Base-by-base conservation (phyloP, 2,888 invertebrate species). In the Aradus depressus region DNA sequence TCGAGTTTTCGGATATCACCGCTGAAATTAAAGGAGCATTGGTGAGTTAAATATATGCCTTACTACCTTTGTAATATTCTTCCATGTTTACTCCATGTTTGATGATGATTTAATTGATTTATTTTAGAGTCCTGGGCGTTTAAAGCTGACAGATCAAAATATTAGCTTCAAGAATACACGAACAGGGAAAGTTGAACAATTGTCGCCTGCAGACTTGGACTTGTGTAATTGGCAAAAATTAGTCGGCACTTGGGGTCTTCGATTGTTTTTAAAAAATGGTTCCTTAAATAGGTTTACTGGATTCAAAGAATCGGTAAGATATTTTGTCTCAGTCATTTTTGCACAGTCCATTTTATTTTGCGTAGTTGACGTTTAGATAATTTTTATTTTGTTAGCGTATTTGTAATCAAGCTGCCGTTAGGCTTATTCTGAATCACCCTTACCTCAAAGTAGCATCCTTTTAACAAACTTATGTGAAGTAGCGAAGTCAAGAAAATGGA, bases 151-250 rank as follows among this genome's bases (percentile, higher is more conserved):
- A 1, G 91, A 92, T 58, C 84, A 87, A 64, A 80, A 79, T 61
- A 82, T 97, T 28, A 76, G 87, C 42, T 98, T 95, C 67, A 96
- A 96, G 68, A 96, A 95, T 68, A 84, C 78, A 58, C 93, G 91
- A 70, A 97, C 96, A 1, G 97, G 97, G 2, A 95, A 93, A 70
- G 88, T 95, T 1, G 95, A 95, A 65, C 89, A 91, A 65, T 81
- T 96, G 58, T 73, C 78, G 28, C 75, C 83, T 0, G 72, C 76
- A 42, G 96, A 97, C 60, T 84, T 98, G 63, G 92, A 95, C 48
- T 70, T 84, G 51, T 87, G 91, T 0, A 87, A 89, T 66, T 96
- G 93, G 74, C 86, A 95, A 66, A 84, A 88, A 63, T 81, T 98
- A 61, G 87, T 92, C 28, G 85, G 90, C 18, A 83, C 82, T 1